phyloP scores from a whole-genome alignment of 2,797 vertebrate genomes.

The Tamandua tetradactyla region DNA sequence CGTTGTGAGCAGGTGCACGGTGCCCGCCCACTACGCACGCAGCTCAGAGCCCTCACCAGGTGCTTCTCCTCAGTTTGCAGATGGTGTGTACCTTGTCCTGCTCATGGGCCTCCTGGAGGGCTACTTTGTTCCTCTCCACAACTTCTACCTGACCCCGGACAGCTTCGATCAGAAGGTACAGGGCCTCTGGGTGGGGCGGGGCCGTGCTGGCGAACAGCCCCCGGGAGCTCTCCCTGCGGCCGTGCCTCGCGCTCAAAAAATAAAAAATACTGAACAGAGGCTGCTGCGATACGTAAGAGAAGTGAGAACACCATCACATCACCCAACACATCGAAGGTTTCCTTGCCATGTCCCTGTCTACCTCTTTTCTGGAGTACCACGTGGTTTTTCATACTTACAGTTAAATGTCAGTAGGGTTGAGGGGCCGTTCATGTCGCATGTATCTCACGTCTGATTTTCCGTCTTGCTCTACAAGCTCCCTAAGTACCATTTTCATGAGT shows the following conservation, averaged over 20 bases:
- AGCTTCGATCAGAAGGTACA: slow-evolving; percentile 97
- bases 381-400: rapidly evolving
- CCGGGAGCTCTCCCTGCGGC: rapidly evolving
- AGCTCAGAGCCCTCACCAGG: rapidly evolving
- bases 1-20: rapidly evolving
- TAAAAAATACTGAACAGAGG: rapidly evolving
- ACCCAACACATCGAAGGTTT: rapidly evolving
- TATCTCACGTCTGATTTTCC: rapidly evolving
- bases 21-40: rapidly evolving
- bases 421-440: rapidly evolving
- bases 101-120: slow-evolving; percentile 97
- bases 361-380: rapidly evolving
- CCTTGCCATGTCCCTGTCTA: rapidly evolving
- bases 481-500: rapidly evolving
- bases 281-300: rapidly evolving
- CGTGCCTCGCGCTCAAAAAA: rapidly evolving
- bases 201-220: rapidly evolving
- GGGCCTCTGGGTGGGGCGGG: neutral
- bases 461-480: neutral
- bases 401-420: rapidly evolving
- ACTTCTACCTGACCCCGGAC: slow-evolving; percentile 97
- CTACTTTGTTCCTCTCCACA: slow-evolving; percentile 97
- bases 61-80: slow-evolving; percentile 92
- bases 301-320: rapidly evolving
- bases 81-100: slow-evolving; percentile 97